Evolutionary conservation across 1,140 invertebrate species (phyloP), one percentile per base, ranked within the genome.

Genomic region (Pogonognathellus flavescens): DNA sequence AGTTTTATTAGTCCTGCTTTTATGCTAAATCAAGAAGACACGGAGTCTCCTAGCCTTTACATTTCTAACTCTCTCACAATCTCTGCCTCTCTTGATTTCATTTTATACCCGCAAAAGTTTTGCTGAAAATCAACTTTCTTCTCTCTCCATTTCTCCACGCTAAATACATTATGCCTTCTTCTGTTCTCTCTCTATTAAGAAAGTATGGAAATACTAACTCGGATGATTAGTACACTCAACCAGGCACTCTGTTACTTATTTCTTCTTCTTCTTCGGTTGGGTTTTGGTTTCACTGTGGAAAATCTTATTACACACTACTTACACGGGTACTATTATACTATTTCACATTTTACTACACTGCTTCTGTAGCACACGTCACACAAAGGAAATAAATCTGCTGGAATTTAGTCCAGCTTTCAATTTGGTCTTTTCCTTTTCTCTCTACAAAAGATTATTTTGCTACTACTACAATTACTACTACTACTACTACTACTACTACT

Each of bases 41-140:
- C n/a, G n/a, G 11, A 57, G 53, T 57, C 53, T 14, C 53, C 2
- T 57, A 41, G 31, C 6, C 53, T 57, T 1, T 9, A 13, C 10
- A 13, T 57, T n/a, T 57, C 53, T 13, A 13, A 14, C 70, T 50
- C 31, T 76, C 31, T 41, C 31, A 16, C n/a, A n/a, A n/a, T n/a
- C n/a, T n/a, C n/a, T n/a, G 60, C 31, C 62, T 70, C 22, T 70
- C 70, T 76, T 76, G 70, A 76, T 49, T 76, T 76, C 31, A 50
- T 76, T 76, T 76, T 31, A 76, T 76, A 76, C 31, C n/a, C n/a
- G 49, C 31, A 76, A 76, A 76, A 76, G 25, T 76, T 76, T 76
- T 76, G 16, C 22, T 16, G 14, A 76, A 76, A 41, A 49, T 76
- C 62, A 66, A 76, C 31, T 76, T 76, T 76, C 70, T 10, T 70